Evolutionary conservation across 2,888 invertebrate species (phyloP), one percentile per base, ranked within the genome.

Genomic region (Melanchra persicariae): DNA sequence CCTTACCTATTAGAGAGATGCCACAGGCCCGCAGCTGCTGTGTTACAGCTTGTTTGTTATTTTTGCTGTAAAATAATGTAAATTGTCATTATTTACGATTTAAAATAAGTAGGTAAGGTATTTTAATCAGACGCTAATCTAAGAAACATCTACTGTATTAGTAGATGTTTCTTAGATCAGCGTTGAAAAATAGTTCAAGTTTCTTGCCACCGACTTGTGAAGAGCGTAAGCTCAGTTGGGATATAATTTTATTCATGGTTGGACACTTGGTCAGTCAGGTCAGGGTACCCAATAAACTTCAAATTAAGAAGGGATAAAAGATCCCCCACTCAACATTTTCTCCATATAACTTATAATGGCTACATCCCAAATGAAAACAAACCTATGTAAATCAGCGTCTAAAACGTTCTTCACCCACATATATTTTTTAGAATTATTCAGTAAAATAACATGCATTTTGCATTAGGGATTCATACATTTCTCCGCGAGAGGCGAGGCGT

Each of bases 401-500:
- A 37, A 77, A 74, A 54, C 62, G 24, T 12, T 43, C n/a, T 62
- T 45, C 54, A 68, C 22, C 15, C 37, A 59, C 43, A 51, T 52
- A 60, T 52, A 67, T 79, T 74, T 79, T 73, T 67, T 67, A 62
- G 55, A 77, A 68, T 68, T 49, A 69, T 75, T 70, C 82, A 51
- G 77, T 64, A 67, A 64, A 82, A 71, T 82, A 68, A 78, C 67
- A 76, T 78, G 81, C 70, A 67, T 68, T 79, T 77, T 82, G 72
- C 79, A 77, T 77, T 78, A 82, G 82, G 58, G 54, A 82, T 77
- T 78, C 58, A 78, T 82, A 68, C 67, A 78, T 78, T 77, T 77
- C 66, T 61, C 64, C 4, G 66, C 30, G n/a, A 52, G 55, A 66
- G 64, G 52, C 64, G 64, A 73, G 71, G 60, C 78, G 67, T 71